Evolutionary conservation across 2,888 invertebrate species (phyloP).

Genomic region (Punctoribates punctum): DNA sequence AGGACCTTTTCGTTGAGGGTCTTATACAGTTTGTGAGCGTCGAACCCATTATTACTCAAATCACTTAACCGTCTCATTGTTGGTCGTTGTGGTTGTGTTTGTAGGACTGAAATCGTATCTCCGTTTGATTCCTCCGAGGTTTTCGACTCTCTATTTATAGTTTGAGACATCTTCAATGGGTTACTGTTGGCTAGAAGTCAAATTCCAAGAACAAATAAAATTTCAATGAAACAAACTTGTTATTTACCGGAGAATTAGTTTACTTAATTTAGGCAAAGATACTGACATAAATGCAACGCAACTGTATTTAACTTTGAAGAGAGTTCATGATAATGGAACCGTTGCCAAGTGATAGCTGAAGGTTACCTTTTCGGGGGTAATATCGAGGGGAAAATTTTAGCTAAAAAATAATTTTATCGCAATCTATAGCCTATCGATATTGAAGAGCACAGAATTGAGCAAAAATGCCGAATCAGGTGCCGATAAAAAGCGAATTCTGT

Average conservation of each 20-base stretch:
- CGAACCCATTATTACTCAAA: background rate
- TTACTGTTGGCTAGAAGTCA: background rate
- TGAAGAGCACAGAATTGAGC: too few species aligned
- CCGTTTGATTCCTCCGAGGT: background rate
- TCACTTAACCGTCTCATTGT: conserved; percentile 6
- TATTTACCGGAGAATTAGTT: too few species aligned
- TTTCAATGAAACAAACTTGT: too few species aligned
- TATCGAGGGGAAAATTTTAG: background rate
- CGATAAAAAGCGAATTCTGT: too few species aligned
- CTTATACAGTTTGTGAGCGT: background rate
- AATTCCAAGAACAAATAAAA: background rate
- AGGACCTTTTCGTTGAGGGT: conserved; percentile 31
- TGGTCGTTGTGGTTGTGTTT: background rate
- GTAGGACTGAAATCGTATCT: background rate
- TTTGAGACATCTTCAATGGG: background rate
- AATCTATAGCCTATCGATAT: too few species aligned
- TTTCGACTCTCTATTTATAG: background rate
- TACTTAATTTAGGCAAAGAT: too few species aligned
- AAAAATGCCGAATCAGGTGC: too few species aligned
- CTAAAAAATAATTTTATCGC: too few species aligned
- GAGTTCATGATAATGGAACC: background rate
- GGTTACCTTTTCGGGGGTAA: background rate
- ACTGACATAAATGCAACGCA: background rate
- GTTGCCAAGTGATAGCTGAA: background rate
- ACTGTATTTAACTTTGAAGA: background rate